Evolutionary conservation across 2,888 invertebrate genomes (phyloP).

Genomic region (Bibio marci): DNA sequence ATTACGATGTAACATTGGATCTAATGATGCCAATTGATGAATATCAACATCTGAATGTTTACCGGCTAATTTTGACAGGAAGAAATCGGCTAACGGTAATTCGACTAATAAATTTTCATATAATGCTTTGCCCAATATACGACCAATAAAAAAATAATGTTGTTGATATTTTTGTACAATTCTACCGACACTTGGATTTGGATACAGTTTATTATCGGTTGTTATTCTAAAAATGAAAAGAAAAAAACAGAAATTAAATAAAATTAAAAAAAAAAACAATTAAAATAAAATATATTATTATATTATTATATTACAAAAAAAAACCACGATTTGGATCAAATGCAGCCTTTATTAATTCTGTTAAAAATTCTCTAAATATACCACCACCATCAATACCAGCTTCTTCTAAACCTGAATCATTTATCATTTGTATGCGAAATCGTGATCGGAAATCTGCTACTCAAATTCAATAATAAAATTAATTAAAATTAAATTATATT

Average conservation of each 20-base stretch:
- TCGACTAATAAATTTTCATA: slow-evolving; percentile 92
- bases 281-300: no score
- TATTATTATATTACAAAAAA: slow-evolving; percentile 36
- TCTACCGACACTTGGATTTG: slow-evolving; percentile 82
- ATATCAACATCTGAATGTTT: slow-evolving; percentile 59
- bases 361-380: slow-evolving; percentile 86
- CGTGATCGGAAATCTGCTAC: slow-evolving; percentile 75
- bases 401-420: slow-evolving; percentile 80
- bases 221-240: slow-evolving; percentile 37
- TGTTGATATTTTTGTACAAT: slow-evolving; percentile 70
- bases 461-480: slow-evolving; percentile 25
- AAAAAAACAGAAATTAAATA: neutral
- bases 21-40: slow-evolving; percentile 84
- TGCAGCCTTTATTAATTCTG: slow-evolving; percentile 82
- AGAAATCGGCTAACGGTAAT: slow-evolving; percentile 89
- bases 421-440: slow-evolving; percentile 78
- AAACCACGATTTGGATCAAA: slow-evolving; percentile 95
- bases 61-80: slow-evolving; percentile 73
- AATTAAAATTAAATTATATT: neutral
- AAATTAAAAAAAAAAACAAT: neutral
- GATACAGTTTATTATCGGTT: slow-evolving; percentile 84
- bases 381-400: slow-evolving; percentile 97
- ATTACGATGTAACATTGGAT: slow-evolving; percentile 74
- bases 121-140: slow-evolving; percentile 87
- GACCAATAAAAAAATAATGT: slow-evolving; percentile 89